Percentiles rank a stretch among this genome's conserved stretches.
Evolutionary conservation across 2,888 invertebrate species (phyloP).

Genomic region (Phyllotreta cruciferae): DNA sequence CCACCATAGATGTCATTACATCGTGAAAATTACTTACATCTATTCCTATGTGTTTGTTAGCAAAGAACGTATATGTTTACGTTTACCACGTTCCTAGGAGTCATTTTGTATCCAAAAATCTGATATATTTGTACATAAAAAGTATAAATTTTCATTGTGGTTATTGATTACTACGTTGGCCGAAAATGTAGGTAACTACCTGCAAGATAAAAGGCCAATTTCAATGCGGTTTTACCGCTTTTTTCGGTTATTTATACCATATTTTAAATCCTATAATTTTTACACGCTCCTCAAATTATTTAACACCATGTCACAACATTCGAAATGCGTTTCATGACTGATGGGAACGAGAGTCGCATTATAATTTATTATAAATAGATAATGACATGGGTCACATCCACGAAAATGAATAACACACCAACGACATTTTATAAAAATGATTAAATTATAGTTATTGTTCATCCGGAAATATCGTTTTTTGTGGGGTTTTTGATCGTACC

Average conservation of each 20-base stretch:
- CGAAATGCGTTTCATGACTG: slow-evolving; percentile 2
- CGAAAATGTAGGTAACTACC: slow-evolving; percentile 22
- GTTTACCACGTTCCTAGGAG: slow-evolving; percentile 19
- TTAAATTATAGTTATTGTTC: slow-evolving; percentile 24
- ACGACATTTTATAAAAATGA: slow-evolving; percentile 23
- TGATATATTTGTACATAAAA: neutral
- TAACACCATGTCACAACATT: slow-evolving; percentile 19
- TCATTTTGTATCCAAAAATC: neutral
- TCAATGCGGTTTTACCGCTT: slow-evolving; percentile 28
- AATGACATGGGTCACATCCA: slow-evolving; percentile 23
- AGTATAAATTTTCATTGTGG: neutral
- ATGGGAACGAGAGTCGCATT: slow-evolving; percentile 23
- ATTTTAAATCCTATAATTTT: slow-evolving; percentile 36
- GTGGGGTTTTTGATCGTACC: neutral
- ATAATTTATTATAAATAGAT: slow-evolving; percentile 24
- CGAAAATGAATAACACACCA: slow-evolving; percentile 22
- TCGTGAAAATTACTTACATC: slow-evolving; percentile 31
- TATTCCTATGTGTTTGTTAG: slow-evolving; percentile 17
- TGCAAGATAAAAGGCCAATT: slow-evolving; percentile 29
- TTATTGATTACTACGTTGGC: neutral
- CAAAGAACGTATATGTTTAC: slow-evolving; percentile 19
- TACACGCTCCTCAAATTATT: slow-evolving; percentile 32
- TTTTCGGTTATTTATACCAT: slow-evolving; percentile 30
- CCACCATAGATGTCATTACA: slow-evolving; percentile 46
- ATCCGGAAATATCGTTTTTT: slow-evolving; percentile 16